Percentiles rank a stretch among this genome's conserved stretches.
Evolutionary conservation across 2,113 vertebrate genomes (phyloP).

Genomic region (Phaethornis superciliosus): DNA sequence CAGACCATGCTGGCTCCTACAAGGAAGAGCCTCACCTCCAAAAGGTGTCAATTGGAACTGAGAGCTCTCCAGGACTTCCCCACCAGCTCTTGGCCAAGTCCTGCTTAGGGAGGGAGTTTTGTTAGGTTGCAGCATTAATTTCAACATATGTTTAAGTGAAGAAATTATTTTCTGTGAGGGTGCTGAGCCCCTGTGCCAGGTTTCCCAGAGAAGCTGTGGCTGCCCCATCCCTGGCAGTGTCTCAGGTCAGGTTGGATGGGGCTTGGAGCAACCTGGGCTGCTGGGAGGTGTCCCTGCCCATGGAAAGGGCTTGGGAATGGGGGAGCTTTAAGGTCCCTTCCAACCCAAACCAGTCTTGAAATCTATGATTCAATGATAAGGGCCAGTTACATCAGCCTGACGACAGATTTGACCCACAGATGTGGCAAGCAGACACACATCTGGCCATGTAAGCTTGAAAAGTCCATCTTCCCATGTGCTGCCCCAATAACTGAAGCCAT

Average conservation of each 20-base stretch:
- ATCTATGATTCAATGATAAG: neutral
- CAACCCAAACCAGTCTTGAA: no score
- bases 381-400: neutral
- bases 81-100: neutral
- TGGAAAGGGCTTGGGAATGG: no score
- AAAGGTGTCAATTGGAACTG: neutral
- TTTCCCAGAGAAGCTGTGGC: no score
- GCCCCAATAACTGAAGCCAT: neutral
- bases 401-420: neutral
- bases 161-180: no score
- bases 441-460: neutral
- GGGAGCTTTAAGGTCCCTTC: no score
- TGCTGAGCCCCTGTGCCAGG: no score
- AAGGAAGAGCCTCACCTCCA: neutral
- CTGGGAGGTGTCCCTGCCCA: no score
- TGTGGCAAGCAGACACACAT: accelerated
- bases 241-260: no score
- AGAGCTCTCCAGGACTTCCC: neutral
- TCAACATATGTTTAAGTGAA: no score
- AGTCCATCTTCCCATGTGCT: neutral
- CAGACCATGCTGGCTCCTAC: neutral
- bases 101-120: neutral
- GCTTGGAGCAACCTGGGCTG: no score
- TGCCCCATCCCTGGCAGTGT: no score
- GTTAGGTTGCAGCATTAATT: neutral